phyloP scores from a whole-genome alignment of 2,888 invertebrate species.

The Cyaniris semiargus region DNA sequence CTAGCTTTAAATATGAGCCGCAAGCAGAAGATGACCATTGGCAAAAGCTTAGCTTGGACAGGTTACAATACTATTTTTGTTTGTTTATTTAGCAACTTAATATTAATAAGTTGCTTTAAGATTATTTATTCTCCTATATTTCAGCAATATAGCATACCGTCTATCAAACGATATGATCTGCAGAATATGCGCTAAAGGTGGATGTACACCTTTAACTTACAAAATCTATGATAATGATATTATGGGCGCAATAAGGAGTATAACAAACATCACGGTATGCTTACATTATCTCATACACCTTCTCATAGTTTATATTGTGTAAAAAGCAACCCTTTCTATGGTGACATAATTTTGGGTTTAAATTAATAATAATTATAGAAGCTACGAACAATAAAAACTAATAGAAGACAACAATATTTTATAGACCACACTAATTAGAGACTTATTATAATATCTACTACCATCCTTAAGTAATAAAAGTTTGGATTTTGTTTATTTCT shows the following conservation, averaged over 20 bases:
- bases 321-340: no score
- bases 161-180: slow-evolving; percentile 67
- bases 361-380: no score
- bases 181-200: slow-evolving; percentile 66
- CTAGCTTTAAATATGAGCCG: slow-evolving; percentile 46
- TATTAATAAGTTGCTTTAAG: not conserved
- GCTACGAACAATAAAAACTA: no score
- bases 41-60: slow-evolving; percentile 59
- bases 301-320: not conserved
- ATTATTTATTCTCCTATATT: slow-evolving; percentile 39
- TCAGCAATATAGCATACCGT: slow-evolving; percentile 54
- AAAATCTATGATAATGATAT: slow-evolving; percentile 64
- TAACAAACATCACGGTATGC: slow-evolving; percentile 69
- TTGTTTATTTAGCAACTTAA: not conserved
- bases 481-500: not conserved
- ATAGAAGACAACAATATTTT: no score
- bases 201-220: slow-evolving; percentile 62
- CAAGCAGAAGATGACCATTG: slow-evolving; percentile 55
- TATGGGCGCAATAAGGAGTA: slow-evolving; percentile 61
- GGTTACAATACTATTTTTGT: slow-evolving; percentile 41
- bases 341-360: no score
- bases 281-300: slow-evolving; percentile 26
- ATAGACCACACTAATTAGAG: no score
- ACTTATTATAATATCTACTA: no score
- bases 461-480: no score